Evolutionary conservation across 2,797 vertebrate species (phyloP).

Genomic region (Ctenopoma multispine): DNA sequence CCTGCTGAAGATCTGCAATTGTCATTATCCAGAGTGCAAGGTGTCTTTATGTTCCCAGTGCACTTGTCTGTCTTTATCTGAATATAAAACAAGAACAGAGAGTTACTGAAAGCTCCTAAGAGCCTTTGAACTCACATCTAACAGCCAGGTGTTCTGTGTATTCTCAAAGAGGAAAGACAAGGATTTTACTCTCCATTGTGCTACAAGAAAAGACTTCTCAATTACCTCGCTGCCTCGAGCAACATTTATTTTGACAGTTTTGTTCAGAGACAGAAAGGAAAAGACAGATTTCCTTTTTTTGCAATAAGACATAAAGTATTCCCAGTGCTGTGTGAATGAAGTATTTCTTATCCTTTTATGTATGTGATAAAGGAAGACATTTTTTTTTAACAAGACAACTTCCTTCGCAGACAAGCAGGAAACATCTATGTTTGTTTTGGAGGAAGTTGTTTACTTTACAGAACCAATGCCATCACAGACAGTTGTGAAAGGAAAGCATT

Average conservation of each 20-base stretch:
- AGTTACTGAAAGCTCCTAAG: constrained; percentile 48
- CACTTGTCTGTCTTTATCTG: constrained; percentile 67
- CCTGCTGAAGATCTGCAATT: constrained; percentile 57
- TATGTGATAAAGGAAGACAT: constrained; percentile 31
- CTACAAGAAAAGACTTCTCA: constrained; percentile 70
- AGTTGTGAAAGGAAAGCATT: constrained; percentile 50
- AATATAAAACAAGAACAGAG: constrained; percentile 52
- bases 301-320: constrained; percentile 45
- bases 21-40: constrained; percentile 70
- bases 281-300: constrained; percentile 48
- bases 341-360: constrained; percentile 38
- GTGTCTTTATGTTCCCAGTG: constrained; percentile 63
- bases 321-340: constrained; percentile 6
- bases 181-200: constrained; percentile 71
- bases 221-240: constrained; percentile 61
- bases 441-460: constrained; percentile 44
- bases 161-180: constrained; percentile 62
- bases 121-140: constrained; percentile 73
- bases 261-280: constrained; percentile 56
- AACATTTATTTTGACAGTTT: constrained; percentile 61
- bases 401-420: constrained; percentile 56
- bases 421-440: constrained; percentile 54
- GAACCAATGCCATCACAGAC: constrained; percentile 37
- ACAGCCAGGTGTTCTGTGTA: constrained; percentile 76
- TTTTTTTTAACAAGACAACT: constrained; percentile 37